Percentiles rank a stretch among this genome's conserved stretches.
phyloP scores from a whole-genome alignment of 2,797 vertebrate species.

The Atherinosoma microstoma region DNA sequence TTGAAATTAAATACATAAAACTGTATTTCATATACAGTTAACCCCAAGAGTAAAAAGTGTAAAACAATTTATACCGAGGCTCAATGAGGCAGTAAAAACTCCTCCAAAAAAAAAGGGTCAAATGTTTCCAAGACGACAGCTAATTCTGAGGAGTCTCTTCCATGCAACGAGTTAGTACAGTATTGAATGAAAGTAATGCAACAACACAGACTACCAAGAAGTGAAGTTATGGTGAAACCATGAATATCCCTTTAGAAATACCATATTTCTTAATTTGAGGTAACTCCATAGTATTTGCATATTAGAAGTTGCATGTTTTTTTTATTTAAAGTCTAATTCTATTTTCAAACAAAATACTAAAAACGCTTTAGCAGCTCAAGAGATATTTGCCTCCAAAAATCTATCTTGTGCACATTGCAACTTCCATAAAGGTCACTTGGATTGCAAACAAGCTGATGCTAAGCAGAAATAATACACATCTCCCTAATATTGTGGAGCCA shows the following conservation, averaged over 20 bases:
- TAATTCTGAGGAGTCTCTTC: slow-evolving; percentile 35
- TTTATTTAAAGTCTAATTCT: slow-evolving; percentile 38
- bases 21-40: slow-evolving; percentile 67
- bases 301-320: slow-evolving; percentile 65
- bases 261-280: slow-evolving; percentile 71
- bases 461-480: slow-evolving; percentile 33
- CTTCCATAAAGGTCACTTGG: slow-evolving; percentile 79
- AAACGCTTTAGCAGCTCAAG: slow-evolving; percentile 31
- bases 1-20: slow-evolving; percentile 76
- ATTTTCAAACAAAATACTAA: slow-evolving; percentile 37
- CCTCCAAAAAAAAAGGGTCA: slow-evolving; percentile 40
- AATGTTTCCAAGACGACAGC: slow-evolving; percentile 26
- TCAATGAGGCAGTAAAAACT: slow-evolving; percentile 49
- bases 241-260: slow-evolving; percentile 54
- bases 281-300: slow-evolving; percentile 81
- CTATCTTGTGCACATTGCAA: slow-evolving; percentile 36
- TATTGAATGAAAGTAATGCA: slow-evolving; percentile 37
- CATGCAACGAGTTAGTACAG: slow-evolving; percentile 69
- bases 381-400: slow-evolving; percentile 39
- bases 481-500: slow-evolving; percentile 32
- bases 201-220: slow-evolving; percentile 47
- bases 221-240: slow-evolving; percentile 53
- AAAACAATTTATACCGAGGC: slow-evolving; percentile 36
- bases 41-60: slow-evolving; percentile 39
- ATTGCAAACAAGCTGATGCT: slow-evolving; percentile 55